phyloP scores from a whole-genome alignment of 2,113 vertebrate species.

The Lontra canadensis region DNA sequence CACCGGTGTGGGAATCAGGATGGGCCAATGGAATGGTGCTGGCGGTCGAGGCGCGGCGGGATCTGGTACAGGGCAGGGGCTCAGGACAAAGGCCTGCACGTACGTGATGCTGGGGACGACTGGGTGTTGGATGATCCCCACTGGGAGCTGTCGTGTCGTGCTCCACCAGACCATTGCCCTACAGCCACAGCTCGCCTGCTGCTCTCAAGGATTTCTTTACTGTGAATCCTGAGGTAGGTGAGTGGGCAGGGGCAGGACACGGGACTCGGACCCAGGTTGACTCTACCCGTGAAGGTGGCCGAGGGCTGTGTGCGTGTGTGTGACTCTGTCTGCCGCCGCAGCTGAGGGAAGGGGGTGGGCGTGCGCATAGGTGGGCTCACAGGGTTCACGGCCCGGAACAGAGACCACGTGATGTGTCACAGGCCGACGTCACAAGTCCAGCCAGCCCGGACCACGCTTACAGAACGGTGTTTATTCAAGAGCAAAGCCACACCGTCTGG shows the following conservation, averaged over 20 bases:
- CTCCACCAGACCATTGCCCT: too few species aligned
- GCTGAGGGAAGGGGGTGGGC: background rate
- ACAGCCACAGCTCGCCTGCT: too few species aligned
- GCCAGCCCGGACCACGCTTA: too few species aligned
- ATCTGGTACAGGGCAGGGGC: background rate
- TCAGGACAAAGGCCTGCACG: too few species aligned
- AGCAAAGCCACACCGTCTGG: background rate
- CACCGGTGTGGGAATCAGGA: background rate
- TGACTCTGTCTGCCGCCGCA: accelerated
- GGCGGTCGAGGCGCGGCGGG: background rate
- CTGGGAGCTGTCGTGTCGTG: too few species aligned
- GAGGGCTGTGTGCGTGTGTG: background rate
- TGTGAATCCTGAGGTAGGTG: too few species aligned
- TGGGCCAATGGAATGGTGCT: background rate
- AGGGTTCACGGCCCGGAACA: background rate
- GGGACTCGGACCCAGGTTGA: background rate
- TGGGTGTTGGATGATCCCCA: too few species aligned
- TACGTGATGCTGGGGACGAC: too few species aligned
- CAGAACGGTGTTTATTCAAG: background rate
- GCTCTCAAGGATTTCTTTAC: too few species aligned
- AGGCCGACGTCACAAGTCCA: too few species aligned
- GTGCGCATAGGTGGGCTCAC: background rate
- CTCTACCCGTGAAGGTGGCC: background rate
- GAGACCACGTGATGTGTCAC: accelerated
- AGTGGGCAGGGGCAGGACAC: background rate